Percentiles rank a stretch among this genome's conserved stretches.
These are phyloP conservation scores for Phyto melanocephala DNA, from an alignment of 2,888 invertebrate species.

Conservation along the genomic window DNA sequence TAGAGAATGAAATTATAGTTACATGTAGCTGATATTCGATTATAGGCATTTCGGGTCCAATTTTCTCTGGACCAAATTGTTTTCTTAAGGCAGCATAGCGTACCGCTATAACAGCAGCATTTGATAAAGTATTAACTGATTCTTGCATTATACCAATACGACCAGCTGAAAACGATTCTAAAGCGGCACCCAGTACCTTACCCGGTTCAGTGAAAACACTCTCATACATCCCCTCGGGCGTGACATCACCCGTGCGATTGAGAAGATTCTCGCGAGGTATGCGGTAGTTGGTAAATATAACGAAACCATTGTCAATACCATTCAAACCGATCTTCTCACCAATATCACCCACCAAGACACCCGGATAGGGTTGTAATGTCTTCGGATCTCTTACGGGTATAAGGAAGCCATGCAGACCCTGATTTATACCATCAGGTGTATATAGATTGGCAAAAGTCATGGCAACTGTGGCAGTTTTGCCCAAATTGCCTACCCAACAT, in stretches of 20 bases:
- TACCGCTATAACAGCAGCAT: constrained; percentile 86
- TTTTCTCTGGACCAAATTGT: constrained; percentile 86
- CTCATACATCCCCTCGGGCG: constrained; percentile 91
- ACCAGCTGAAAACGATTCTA: constrained; percentile 92
- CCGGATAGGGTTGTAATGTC: constrained; percentile 88
- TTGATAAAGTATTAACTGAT: constrained; percentile 80
- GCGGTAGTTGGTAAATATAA: constrained; percentile 91
- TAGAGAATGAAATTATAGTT: constrained; percentile 67
- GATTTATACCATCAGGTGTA: constrained; percentile 86
- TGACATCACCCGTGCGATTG: constrained; percentile 93
- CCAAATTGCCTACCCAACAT: constrained; percentile 97
- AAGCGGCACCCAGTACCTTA: constrained; percentile 89
- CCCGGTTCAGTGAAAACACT: constrained; percentile 94
- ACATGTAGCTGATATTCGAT: constrained; percentile 90
- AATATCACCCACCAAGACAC: constrained; percentile 93
- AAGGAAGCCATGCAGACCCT: constrained; percentile 93
- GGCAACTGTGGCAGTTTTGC: constrained; percentile 91
- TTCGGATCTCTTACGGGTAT: constrained; percentile 90
- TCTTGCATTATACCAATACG: constrained; percentile 85
- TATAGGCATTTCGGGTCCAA: constrained; percentile 84
- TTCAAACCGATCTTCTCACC: constrained; percentile 95
- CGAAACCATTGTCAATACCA: constrained; percentile 95
- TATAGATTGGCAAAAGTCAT: constrained; percentile 93
- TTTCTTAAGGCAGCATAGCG: constrained; percentile 88
- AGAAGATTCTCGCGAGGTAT: constrained; percentile 91